Base-by-base conservation (phyloP, 2,888 invertebrate genomes). In the Lithosia quadra region DNA sequence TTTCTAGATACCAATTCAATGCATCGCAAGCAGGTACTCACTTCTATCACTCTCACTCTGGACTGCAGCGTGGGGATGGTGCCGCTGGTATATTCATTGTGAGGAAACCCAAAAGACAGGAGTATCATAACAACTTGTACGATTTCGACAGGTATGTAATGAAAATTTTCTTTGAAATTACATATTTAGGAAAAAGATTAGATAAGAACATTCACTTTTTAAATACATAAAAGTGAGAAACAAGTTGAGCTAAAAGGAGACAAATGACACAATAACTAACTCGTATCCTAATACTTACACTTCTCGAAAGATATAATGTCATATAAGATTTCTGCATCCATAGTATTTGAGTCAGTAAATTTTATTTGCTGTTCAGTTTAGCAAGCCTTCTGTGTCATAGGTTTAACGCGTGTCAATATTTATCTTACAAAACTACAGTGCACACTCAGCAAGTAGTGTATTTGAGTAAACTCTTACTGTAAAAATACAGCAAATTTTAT, bases 11-110 rank as follows among this genome's bases (percentile, higher is more conserved):
- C 78, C 96, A 96, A 67, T 98, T 98, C 84, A 94, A 95, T 59
- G 98, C 98, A 0, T 94, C 95, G 0, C 96, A 97, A 74, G 89
- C 96, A 0, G 98, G 98, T 18, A 98, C 98, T 0, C 98, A 98
- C 84, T 98, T 98, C 89, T 98, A 98, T 97, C 96, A 96, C 76
- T 95, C 95, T 0, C 95, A 96, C 78, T 90, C 94, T 84, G 98
- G 98, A 2, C 97, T 98, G 95, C 98, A 98, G 92, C 93, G 98
- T 22, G 97, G 97, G 2, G 98, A 98, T 83, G 98, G 98, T 0
- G 96, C 97, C 0, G 98, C 97, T 67, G 98, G 98, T 0, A 95
- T 97, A 0, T 92, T 98, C 63, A 96, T 98, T 65, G 96, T 98
- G 22, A 95, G 97, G 18, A 95, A 96, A 43, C 96, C 97, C 0